Percentiles rank a stretch among this genome's conserved stretches.
Evolutionary conservation across 2,113 vertebrate genomes (phyloP).

Genomic region (Phylloscopus trochiloides): DNA sequence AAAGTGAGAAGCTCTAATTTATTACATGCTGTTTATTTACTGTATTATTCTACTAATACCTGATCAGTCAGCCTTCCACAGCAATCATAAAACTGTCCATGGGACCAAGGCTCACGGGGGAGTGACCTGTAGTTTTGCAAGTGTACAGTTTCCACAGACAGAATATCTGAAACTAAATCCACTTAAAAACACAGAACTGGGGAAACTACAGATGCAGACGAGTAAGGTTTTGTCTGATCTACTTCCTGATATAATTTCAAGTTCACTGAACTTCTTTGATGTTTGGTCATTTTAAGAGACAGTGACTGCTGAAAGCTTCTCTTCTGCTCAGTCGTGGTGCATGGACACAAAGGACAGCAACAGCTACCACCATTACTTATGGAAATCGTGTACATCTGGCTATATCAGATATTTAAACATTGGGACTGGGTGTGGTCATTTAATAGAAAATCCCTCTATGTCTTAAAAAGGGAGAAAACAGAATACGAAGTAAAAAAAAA

Average conservation of each 20-base stretch:
- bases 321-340: background rate
- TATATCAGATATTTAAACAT: background rate
- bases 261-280: slow-evolving; percentile 63
- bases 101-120: background rate
- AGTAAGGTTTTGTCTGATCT: slow-evolving; percentile 31
- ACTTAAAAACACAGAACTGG: slow-evolving; percentile 20
- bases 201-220: background rate
- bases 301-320: background rate
- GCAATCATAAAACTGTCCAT: slow-evolving; percentile 58
- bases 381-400: background rate
- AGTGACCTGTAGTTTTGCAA: slow-evolving; percentile 26
- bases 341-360: background rate
- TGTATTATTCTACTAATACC: slow-evolving; percentile 33
- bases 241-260: slow-evolving; percentile 61
- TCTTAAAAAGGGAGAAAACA: background rate
- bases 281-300: slow-evolving; percentile 23
- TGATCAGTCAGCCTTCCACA: slow-evolving; percentile 44
- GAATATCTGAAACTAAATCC: slow-evolving; percentile 57
- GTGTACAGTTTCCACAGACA: slow-evolving; percentile 41
- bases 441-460: background rate
- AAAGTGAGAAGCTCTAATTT: slow-evolving; percentile 45
- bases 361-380: background rate
- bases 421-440: background rate
- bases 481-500: background rate
- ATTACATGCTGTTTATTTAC: slow-evolving; percentile 9